Evolutionary conservation across 2,797 vertebrate species (phyloP).

Genomic region (Sardinella longiceps): DNA sequence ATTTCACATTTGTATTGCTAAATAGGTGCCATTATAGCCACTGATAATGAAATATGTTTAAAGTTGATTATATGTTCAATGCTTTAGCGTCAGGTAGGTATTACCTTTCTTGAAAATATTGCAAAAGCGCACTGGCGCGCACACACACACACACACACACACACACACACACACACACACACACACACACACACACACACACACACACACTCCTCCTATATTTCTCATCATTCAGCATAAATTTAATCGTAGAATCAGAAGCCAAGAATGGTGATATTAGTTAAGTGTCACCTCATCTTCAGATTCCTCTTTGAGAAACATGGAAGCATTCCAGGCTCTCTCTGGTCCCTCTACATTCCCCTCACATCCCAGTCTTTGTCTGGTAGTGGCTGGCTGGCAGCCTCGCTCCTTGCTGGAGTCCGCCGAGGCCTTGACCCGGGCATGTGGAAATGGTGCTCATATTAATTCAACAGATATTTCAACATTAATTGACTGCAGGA

Average conservation of each 20-base stretch:
- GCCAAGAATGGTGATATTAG: too few species aligned
- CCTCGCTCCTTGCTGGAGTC: neutral
- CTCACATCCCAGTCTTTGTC: neutral
- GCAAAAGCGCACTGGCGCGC: too few species aligned
- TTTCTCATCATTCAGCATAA: too few species aligned
- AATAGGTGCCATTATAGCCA: too few species aligned
- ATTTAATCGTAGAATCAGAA: neutral
- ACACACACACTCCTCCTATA: neutral
- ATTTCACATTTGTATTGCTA: too few species aligned
- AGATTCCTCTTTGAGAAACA: neutral
- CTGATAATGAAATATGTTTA: too few species aligned
- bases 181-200: neutral
- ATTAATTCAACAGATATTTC: constrained; percentile 36
- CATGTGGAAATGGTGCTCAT: constrained; percentile 20
- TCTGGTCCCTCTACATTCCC: neutral
- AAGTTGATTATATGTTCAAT: too few species aligned
- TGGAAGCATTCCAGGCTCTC: neutral
- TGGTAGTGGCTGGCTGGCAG: neutral
- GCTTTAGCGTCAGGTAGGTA: too few species aligned
- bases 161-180: neutral
- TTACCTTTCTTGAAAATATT: too few species aligned
- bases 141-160: too few species aligned
- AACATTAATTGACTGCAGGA: constrained; percentile 35
- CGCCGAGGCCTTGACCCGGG: constrained; percentile 17
- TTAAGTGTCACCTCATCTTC: neutral